These are phyloP conservation scores for Felis catus DNA, from an alignment of 2,113 vertebrate genomes.

Conservation along the genomic window DNA sequence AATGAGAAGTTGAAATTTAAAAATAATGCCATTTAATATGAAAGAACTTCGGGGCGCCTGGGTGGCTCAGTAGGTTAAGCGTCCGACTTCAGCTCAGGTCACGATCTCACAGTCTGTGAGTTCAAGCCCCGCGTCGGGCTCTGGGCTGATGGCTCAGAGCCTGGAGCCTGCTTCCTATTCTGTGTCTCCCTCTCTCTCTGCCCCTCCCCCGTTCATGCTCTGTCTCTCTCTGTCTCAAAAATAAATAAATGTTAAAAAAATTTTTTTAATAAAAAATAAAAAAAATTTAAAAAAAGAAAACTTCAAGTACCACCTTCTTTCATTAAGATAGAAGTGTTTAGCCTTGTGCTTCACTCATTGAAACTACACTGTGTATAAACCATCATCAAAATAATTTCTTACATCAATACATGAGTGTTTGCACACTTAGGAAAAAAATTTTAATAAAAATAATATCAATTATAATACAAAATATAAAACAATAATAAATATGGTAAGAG, in stretches of 20 bases:
- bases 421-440: background rate
- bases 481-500: background rate
- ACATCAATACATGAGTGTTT: background rate
- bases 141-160: too few relatives aligned
- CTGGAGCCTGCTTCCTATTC: too few relatives aligned
- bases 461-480: background rate
- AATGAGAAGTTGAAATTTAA: background rate
- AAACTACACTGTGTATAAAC: background rate
- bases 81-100: too few relatives aligned
- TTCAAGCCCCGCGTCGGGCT: accelerated
- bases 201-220: too few relatives aligned
- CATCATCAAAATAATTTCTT: background rate
- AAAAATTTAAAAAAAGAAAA: background rate
- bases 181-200: too few relatives aligned
- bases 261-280: too few relatives aligned
- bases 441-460: background rate
- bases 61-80: too few relatives aligned
- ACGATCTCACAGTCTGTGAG: too few relatives aligned
- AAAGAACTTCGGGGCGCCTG: background rate
- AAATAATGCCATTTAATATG: background rate
- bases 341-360: background rate
- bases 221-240: too few relatives aligned
- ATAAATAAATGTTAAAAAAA: too few relatives aligned
- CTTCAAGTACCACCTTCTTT: background rate
- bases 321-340: background rate